Evolutionary conservation across 1,140 invertebrate species (phyloP), one percentile per base, ranked within the genome.

Genomic region (Lycorma delicatula): DNA sequence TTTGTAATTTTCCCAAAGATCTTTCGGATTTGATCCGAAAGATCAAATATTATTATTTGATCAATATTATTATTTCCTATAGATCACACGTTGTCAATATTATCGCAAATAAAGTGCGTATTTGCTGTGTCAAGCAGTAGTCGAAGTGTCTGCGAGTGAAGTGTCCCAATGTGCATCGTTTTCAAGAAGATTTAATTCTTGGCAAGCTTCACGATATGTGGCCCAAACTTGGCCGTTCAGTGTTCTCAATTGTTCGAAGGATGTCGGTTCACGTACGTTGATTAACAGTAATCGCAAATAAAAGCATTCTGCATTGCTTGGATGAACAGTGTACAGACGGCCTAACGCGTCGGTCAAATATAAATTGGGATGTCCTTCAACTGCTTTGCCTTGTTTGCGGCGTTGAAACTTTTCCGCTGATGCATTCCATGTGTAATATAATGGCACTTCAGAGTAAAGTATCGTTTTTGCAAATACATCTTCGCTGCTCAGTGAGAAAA

Each of bases 241-340:
- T 41, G 68, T 76, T 71, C 63, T 60, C 48, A 78, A 58, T 60
- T 70, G 18, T 61, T 68, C n/a, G 61, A 77, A 76, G 48, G 68
- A 73, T 53, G 63, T 74, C 60, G 74, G 71, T 3, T 74, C 75
- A 57, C 63, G 67, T 31, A 78, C 69, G 64, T 72, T 68, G 16
- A 68, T 58, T 52, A 75, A 64, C 16, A 77, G 59, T 52, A 78
- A 59, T 25, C 71, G 69, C 55, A 77, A 67, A 70, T 71, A 74
- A 58, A 67, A 77, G 58, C 74, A 75, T 64, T 76, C 70, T 53
- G 66, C 59, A 36, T 74, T 65, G 0, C 62, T 75, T 31, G 71
- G 70, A 68, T 74, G 67, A 25, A 77, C 68, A 62, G 70, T 66
- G 54, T 74, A 74, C 5, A 75, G 63, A 29, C 70, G 67, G 16